Evolutionary conservation across 2,888 invertebrate genomes (phyloP).

Genomic region (Pemphredon lugubris): DNA sequence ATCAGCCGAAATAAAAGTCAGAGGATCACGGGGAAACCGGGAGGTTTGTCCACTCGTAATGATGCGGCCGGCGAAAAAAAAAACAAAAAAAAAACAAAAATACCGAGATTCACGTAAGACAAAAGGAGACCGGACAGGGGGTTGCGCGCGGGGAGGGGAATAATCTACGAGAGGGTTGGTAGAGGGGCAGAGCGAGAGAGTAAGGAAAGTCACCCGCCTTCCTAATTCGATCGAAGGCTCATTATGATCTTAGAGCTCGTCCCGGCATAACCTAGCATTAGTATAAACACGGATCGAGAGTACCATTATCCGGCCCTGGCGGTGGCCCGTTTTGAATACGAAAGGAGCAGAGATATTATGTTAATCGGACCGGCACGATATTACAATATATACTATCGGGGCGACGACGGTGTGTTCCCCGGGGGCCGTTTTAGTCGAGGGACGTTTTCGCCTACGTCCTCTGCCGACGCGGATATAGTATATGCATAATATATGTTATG

Average conservation of each 20-base stretch:
- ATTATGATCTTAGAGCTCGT: conserved; percentile 75
- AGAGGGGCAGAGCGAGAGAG: conserved; percentile 31
- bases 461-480: too few relatives aligned
- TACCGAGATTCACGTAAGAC: conserved; percentile 41
- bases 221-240: conserved; percentile 77
- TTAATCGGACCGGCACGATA: conserved; percentile 73
- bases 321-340: conserved; percentile 76
- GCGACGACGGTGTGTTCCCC: conserved; percentile 49
- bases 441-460: conserved; percentile 60
- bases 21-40: conserved; percentile 3
- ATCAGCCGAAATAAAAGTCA: conserved; percentile 31
- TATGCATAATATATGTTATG: conserved; percentile 36
- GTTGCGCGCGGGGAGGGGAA: too few relatives aligned
- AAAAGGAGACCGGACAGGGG: too few relatives aligned
- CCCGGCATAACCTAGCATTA: conserved; percentile 76
- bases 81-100: too few relatives aligned
- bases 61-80: conserved; percentile 38
- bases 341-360: conserved; percentile 78
- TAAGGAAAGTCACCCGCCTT: conserved; percentile 61
- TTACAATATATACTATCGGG: conserved; percentile 70
- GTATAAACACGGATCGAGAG: conserved; percentile 77
- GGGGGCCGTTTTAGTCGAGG: conserved; percentile 52
- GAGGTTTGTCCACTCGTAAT: conserved; percentile 46
- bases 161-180: conserved; percentile 1
- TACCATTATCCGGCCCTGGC: conserved; percentile 72